A percentile compares a stretch with the other conserved stretches of the same genome.
phyloP scores from a whole-genome alignment of 2,797 vertebrate species.

The Acanthopagrus latus region DNA sequence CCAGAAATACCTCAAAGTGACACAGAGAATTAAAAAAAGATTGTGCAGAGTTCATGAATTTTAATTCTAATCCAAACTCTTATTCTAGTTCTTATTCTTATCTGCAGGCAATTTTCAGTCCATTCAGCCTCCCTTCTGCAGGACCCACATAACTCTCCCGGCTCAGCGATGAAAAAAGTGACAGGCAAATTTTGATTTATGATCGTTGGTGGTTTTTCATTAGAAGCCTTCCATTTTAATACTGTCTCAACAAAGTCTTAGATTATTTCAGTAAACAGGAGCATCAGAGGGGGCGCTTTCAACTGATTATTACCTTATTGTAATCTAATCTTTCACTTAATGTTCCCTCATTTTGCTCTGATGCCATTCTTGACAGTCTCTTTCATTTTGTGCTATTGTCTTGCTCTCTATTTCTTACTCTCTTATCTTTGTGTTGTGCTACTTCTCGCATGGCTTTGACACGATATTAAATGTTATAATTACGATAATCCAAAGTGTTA shows the following conservation, averaged over 20 bases:
- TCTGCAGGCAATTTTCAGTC: slow-evolving; percentile 72
- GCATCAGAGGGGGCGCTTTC: slow-evolving; percentile 29
- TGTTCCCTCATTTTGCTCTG: slow-evolving; percentile 19
- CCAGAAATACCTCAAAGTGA: slow-evolving; percentile 68
- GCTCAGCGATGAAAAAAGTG: slow-evolving; percentile 33
- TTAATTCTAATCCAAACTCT: slow-evolving; percentile 78
- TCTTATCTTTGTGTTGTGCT: neutral
- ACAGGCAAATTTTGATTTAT: slow-evolving; percentile 74
- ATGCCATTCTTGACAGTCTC: neutral
- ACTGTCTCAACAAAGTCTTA: slow-evolving; percentile 44
- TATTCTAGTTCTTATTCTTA: slow-evolving; percentile 73
- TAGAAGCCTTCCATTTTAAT: slow-evolving; percentile 65
- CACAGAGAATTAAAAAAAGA: slow-evolving; percentile 63
- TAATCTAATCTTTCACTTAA: slow-evolving; percentile 51
- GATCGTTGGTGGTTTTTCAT: slow-evolving; percentile 63
- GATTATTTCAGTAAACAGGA: slow-evolving; percentile 54
- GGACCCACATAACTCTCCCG: slow-evolving; percentile 53
- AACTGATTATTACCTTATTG: slow-evolving; percentile 47
- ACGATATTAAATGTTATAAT: slow-evolving; percentile 9
- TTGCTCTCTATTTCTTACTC: neutral
- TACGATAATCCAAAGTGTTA: slow-evolving; percentile 10
- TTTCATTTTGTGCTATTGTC: neutral
- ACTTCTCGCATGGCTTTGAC: neutral
- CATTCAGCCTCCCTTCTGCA: slow-evolving; percentile 53
- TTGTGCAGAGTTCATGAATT: slow-evolving; percentile 71